Conservation (phyloP, 2,888 invertebrate genomes). For the Xestia xanthographa region DNA sequence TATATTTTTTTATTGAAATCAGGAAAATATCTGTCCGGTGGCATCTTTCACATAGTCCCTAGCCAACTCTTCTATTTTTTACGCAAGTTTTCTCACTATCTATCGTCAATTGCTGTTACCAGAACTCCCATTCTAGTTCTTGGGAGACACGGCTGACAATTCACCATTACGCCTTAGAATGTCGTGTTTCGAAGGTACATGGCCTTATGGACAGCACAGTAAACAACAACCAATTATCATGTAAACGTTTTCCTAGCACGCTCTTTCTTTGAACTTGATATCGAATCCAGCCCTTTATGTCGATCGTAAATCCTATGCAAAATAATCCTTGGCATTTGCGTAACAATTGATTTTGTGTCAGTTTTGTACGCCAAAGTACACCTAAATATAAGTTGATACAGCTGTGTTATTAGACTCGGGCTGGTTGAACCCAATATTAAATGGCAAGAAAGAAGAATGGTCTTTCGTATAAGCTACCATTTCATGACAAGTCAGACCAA, state of each 20-base stretch:
- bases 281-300: constrained; percentile 20
- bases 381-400: neutral
- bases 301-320: constrained; percentile 44
- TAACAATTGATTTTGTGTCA: constrained; percentile 39
- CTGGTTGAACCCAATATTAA: neutral
- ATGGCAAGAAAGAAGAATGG: neutral
- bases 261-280: constrained; percentile 54
- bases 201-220: constrained; percentile 1
- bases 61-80: neutral
- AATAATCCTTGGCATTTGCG: constrained; percentile 45
- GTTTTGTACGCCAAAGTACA: neutral
- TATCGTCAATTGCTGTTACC: neutral
- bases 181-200: neutral
- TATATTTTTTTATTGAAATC: neutral
- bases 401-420: constrained; percentile 16
- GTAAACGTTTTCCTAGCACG: constrained; percentile 41
- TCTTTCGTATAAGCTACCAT: neutral
- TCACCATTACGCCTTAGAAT: neutral
- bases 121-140: neutral
- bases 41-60: too few species aligned
- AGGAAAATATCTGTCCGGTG: neutral
- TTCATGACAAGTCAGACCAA: neutral
- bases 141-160: too few species aligned
- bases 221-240: constrained; percentile 37
- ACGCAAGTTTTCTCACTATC: neutral